Percentiles rank a stretch among this genome's conserved stretches.
These are phyloP conservation scores for Scopus umbretta DNA, from an alignment of 2,113 vertebrate genomes.

Conservation along the genomic window DNA sequence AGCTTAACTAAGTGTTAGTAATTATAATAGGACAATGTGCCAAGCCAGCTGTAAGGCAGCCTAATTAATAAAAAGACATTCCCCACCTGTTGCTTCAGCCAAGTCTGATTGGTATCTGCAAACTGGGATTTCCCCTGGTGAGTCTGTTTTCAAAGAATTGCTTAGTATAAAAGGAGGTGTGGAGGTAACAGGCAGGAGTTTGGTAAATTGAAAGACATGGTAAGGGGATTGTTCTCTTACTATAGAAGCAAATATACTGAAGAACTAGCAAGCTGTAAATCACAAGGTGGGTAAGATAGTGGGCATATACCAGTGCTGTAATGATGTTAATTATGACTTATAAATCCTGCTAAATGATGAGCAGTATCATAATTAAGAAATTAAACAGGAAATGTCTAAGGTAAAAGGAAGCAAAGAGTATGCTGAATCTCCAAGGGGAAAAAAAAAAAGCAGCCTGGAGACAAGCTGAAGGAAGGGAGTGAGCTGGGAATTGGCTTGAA, in stretches of 20 bases:
- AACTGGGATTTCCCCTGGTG: not conserved
- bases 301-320: not conserved
- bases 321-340: not conserved
- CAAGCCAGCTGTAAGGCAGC: not conserved
- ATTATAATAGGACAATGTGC: not conserved
- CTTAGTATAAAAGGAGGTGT: not conserved
- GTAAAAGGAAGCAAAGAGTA: not conserved
- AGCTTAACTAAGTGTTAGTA: not conserved
- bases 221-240: not conserved
- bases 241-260: not conserved
- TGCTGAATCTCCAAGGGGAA: not conserved
- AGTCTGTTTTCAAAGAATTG: not conserved
- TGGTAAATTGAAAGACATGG: not conserved
- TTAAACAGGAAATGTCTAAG: not conserved
- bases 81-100: not conserved
- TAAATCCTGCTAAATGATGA: not conserved
- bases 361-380: not conserved
- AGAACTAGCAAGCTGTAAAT: not conserved
- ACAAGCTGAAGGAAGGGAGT: not conserved
- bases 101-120: not conserved
- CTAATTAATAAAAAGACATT: not conserved
- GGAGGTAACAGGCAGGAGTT: not conserved
- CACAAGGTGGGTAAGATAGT: not conserved
- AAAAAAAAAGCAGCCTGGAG: not conserved
- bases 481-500: not conserved